These are phyloP conservation scores for Notocelia uddmanniana DNA, from an alignment of 2,888 invertebrate species.

Conservation along the genomic window DNA sequence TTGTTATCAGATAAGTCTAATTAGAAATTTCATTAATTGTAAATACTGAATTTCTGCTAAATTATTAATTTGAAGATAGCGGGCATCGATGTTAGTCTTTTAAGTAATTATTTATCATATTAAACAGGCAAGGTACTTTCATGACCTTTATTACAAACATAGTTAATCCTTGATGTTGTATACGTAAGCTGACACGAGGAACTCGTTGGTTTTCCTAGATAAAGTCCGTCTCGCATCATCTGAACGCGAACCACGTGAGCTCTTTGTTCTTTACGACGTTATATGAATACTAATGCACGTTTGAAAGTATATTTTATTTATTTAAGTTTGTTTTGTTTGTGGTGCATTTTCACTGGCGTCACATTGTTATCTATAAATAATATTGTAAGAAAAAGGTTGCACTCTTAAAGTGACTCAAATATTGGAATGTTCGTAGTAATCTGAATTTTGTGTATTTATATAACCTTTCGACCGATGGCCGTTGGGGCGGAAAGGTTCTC, in stretches of 20 bases:
- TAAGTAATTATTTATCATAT: neutral
- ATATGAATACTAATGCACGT: constrained; percentile 16
- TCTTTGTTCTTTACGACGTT: constrained; percentile 25
- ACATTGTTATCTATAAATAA: no score
- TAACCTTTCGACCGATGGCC: no score
- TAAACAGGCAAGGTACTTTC: neutral
- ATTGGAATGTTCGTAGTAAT: neutral
- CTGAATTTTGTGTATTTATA: neutral
- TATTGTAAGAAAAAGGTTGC: constrained; percentile 5
- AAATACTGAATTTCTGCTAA: neutral
- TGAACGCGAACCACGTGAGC: constrained; percentile 25
- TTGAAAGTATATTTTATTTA: constrained; percentile 5
- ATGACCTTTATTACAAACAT: neutral
- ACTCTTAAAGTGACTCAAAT: neutral
- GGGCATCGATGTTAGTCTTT: neutral
- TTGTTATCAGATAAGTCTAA: neutral
- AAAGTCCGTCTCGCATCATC: constrained; percentile 15
- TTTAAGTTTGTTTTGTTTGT: neutral
- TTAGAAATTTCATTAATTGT: neutral
- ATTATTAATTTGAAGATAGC: neutral
- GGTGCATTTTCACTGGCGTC: neutral
- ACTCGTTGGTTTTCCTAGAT: constrained; percentile 30
- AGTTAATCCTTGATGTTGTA: constrained; percentile 21
- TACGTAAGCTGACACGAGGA: neutral
- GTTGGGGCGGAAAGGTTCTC: no score